phyloP scores from a whole-genome alignment of 2,888 invertebrate species.

The Acleris holmiana region DNA sequence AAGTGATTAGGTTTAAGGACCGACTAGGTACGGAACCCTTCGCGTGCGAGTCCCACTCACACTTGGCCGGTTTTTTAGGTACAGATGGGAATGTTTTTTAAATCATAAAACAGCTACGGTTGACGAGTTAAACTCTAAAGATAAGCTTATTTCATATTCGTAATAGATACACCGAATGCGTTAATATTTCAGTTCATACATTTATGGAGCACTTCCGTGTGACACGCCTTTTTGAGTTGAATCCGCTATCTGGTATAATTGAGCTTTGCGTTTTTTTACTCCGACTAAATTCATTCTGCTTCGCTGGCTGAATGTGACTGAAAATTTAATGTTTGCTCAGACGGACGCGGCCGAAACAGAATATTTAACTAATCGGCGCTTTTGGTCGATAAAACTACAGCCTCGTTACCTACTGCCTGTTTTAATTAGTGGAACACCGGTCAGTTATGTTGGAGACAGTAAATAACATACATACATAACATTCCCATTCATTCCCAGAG shows the following conservation, averaged over 20 bases:
- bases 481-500: too few relatives aligned
- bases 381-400: constrained; percentile 14
- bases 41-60: too few relatives aligned
- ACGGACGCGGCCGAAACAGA: constrained; percentile 26
- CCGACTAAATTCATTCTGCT: constrained; percentile 16
- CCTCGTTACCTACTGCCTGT: not conserved
- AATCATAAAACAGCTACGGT: too few relatives aligned
- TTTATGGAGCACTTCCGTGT: not conserved
- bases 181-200: not conserved
- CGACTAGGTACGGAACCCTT: too few relatives aligned
- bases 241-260: constrained; percentile 4
- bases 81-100: too few relatives aligned
- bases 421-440: too few relatives aligned
- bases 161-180: not conserved
- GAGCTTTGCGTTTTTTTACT: constrained; percentile 18
- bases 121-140: too few relatives aligned
- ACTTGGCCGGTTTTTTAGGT: too few relatives aligned
- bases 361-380: constrained; percentile 32
- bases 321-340: constrained; percentile 28
- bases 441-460: too few relatives aligned
- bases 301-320: constrained; percentile 17
- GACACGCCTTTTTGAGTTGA: not conserved
- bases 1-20: too few relatives aligned
- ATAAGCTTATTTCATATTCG: too few relatives aligned
- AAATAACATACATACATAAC: too few relatives aligned